Percentiles rank a stretch among this genome's conserved stretches.
Conservation (phyloP, 2,888 invertebrate genomes). For the Tuta absoluta region DNA sequence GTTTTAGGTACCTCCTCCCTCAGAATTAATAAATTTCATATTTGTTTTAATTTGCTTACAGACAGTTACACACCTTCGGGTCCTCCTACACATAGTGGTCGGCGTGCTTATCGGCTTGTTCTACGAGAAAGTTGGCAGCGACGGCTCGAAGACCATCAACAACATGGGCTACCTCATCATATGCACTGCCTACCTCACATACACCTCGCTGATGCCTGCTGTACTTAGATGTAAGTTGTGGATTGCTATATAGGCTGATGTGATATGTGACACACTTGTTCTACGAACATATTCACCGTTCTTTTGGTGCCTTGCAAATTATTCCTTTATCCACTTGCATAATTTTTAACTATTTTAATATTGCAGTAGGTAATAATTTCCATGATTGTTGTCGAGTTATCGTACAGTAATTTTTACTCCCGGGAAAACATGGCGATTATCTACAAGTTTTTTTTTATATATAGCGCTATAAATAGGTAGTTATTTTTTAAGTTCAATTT, state of each 20-base stretch:
- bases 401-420: no score
- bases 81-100: constrained; percentile 84
- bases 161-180: constrained; percentile 87
- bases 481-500: background rate
- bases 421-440: background rate
- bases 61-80: constrained; percentile 88
- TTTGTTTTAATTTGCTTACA: constrained; percentile 60
- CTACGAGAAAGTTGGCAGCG: constrained; percentile 84
- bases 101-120: constrained; percentile 86
- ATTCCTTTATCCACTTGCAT: no score
- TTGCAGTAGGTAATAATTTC: no score
- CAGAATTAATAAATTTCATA: no score
- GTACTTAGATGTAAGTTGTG: constrained; percentile 86
- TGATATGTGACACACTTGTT: no score
- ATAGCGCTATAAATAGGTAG: background rate
- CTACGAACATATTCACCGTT: no score
- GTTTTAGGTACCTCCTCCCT: background rate
- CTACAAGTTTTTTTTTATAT: background rate
- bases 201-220: constrained; percentile 91
- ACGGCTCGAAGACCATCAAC: constrained; percentile 86
- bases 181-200: constrained; percentile 85
- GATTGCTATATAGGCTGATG: no score
- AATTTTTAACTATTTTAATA: no score
- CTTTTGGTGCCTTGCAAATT: no score
- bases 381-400: no score